A percentile compares a stretch with the other conserved stretches of the same genome.
These are phyloP conservation scores for Ctenochaetus hawaiiensis DNA, from an alignment of 2,797 vertebrate species.

Conservation along the genomic window DNA sequence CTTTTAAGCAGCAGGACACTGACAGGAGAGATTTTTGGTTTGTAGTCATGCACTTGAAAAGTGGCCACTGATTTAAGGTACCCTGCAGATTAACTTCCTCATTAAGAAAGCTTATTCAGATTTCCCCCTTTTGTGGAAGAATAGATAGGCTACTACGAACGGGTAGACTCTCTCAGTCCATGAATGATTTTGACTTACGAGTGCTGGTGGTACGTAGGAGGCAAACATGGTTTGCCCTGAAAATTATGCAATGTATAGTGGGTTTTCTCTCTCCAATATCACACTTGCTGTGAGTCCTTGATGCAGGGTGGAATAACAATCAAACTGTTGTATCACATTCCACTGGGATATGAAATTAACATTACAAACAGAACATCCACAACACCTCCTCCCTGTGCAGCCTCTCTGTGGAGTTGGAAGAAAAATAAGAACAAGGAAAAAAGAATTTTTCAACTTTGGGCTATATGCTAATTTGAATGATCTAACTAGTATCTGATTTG, in stretches of 20 bases:
- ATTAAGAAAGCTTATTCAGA: not conserved
- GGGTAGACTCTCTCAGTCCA: slow-evolving; percentile 13
- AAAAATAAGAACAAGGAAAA: slow-evolving; percentile 54
- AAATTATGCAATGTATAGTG: slow-evolving; percentile 21
- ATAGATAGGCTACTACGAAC: slow-evolving; percentile 19
- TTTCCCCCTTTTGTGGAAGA: not conserved
- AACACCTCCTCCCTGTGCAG: slow-evolving; percentile 53
- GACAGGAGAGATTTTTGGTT: slow-evolving; percentile 10
- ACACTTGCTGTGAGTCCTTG: slow-evolving; percentile 55
- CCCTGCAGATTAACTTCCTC: slow-evolving; percentile 7
- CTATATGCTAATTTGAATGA: slow-evolving; percentile 69
- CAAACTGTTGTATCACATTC: slow-evolving; percentile 66
- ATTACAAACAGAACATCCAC: slow-evolving; percentile 74
- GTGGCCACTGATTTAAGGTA: slow-evolving; percentile 19
- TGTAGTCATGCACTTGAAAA: slow-evolving; percentile 4
- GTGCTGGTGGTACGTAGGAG: not conserved
- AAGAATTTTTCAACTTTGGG: slow-evolving; percentile 65
- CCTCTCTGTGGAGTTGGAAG: slow-evolving; percentile 53
- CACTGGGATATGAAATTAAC: slow-evolving; percentile 75
- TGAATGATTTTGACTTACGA: slow-evolving; percentile 21
- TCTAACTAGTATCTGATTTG: slow-evolving; percentile 69
- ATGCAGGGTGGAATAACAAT: slow-evolving; percentile 65
- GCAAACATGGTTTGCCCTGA: slow-evolving; percentile 45
- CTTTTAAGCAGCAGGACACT: slow-evolving; percentile 20
- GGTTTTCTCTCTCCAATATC: slow-evolving; percentile 32